These are phyloP conservation scores for Pollimyrus isidori DNA, from an alignment of 2,113 vertebrate species.

Conservation along the genomic window DNA sequence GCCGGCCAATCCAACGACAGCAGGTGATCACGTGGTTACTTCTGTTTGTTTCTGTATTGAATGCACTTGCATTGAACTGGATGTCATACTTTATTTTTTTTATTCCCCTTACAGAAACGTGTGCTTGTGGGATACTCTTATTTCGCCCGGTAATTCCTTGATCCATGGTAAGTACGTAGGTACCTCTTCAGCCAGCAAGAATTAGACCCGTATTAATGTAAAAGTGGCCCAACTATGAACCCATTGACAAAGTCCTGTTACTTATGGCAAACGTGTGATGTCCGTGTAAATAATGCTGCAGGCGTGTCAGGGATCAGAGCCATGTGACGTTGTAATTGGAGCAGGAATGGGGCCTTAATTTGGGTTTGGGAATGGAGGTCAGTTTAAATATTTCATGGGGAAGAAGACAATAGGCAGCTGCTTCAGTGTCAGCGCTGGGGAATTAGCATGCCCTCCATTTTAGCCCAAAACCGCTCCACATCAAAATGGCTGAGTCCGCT, in stretches of 20 bases:
- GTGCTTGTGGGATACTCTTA: slow-evolving; percentile 84
- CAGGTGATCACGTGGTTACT: slow-evolving; percentile 57
- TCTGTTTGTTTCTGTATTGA: neutral
- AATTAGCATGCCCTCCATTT: neutral
- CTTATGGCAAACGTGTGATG: neutral
- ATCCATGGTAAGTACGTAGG: slow-evolving; percentile 68
- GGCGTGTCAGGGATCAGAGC: neutral
- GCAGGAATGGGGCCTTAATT: neutral
- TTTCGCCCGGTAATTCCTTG: slow-evolving; percentile 77
- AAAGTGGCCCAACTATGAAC: neutral
- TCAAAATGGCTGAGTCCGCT: neutral
- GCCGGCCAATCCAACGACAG: slow-evolving; percentile 91
- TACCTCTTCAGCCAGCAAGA: neutral
- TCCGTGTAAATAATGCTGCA: neutral
- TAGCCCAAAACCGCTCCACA: neutral
- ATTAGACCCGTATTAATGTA: neutral
- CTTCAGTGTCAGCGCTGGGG: neutral
- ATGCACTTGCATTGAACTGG: neutral
- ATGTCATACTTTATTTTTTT: neutral
- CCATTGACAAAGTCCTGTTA: neutral
- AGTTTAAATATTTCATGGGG: neutral
- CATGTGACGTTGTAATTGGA: neutral
- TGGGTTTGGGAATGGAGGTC: neutral
- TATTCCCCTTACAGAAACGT: slow-evolving; percentile 68
- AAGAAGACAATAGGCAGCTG: neutral